Evolutionary conservation across 1,140 invertebrate species (phyloP).

Genomic region (Littorina saxatilis): DNA sequence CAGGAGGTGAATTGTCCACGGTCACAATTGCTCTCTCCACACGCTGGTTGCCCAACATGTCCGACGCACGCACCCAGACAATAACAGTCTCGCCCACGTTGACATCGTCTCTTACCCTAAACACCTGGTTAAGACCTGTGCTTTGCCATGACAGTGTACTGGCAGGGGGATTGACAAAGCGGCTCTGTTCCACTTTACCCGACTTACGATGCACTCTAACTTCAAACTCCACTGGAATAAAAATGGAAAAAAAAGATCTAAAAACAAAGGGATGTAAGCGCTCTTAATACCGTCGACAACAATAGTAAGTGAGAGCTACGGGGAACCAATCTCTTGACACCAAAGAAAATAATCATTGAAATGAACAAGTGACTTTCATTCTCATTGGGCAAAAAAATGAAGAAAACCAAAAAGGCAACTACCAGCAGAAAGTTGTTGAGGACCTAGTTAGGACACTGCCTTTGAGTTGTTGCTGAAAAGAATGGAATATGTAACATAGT

Average conservation of each 20-base stretch:
- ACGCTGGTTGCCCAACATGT: conserved; percentile 34
- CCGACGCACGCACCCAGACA: conserved; percentile 22
- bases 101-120: neutral
- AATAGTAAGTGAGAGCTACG: no score
- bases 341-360: neutral
- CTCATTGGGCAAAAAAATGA: no score
- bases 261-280: neutral
- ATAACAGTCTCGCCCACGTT: neutral
- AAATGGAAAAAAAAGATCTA: neutral
- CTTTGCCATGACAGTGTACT: neutral
- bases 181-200: neutral
- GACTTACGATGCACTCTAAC: neutral
- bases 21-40: conserved; percentile 1
- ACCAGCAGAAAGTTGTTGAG: neutral
- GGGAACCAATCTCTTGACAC: neutral
- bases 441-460: no score
- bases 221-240: neutral
- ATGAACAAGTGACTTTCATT: no score
- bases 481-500: no score
- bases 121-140: neutral
- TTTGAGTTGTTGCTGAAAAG: no score
- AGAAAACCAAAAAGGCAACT: neutral
- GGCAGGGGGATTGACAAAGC: neutral
- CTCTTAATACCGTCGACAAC: no score
- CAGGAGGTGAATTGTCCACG: neutral